Evolutionary conservation across 2,797 vertebrate species (phyloP), one percentile per base, ranked within the genome.

Genomic region (Meriones psammophilus): DNA sequence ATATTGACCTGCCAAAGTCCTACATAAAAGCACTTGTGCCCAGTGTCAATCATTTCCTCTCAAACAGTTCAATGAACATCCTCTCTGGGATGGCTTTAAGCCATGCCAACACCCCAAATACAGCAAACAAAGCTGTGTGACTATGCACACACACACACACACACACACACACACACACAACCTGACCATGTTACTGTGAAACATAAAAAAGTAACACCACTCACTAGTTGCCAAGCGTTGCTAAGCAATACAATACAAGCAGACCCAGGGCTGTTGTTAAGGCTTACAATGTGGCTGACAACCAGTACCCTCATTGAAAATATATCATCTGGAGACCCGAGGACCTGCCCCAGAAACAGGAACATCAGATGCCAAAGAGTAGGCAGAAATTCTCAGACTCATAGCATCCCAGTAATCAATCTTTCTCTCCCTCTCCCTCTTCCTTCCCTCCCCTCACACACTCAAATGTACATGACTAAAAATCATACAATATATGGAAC

Each of bases 1-100:
- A 95, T 97, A 97, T 95, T 98, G 97, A 98, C 97, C 97, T 98
- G 98, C 98, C 98, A 98, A 98, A 98, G 97, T 97, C 97, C 97
- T 98, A 97, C 95, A 97, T 98, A 98, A 98, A 98, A 98, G 96
- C 98, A 96, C 98, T 98, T 98, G 98, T 98, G 98, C 97, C 96
- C 95, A 92, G 89, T 98, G 98, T 98, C 98, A 98, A 98, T 98
- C 97, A 98, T 98, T 98, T 96, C 98, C 98, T 96, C 97, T 98
- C 97, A 98, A 98, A 98, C 98, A 98, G 97, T 98, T 98, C 98
- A 98, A 93, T 98, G 98, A 98, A 97, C 97, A 97, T 98, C 96
- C 95, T 98, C 97, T 98, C 97, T 98, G 97, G 95, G 98, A 97
- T 98, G 97, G 96, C 96, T 98, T 98, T 98, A 96, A 98, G 97